Evolutionary conservation across 2,888 invertebrate species (phyloP), one percentile per base, ranked within the genome.

Genomic region (Geotrupes spiniger): DNA sequence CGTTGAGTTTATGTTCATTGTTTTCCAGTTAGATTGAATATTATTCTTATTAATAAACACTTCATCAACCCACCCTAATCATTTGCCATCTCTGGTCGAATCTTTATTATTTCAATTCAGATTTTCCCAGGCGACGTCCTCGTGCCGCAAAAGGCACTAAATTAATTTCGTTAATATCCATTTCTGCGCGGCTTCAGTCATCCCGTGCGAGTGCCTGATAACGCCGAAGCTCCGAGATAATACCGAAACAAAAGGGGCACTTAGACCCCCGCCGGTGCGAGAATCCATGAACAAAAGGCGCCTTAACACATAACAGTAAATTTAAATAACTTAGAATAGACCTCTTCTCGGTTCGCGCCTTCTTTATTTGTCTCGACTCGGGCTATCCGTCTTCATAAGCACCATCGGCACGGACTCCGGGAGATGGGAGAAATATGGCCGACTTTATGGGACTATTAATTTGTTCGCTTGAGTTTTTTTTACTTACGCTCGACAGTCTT

Each of bases 301-400:
- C 44, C 47, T 49, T 44, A 46, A 46, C 42, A 49, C 48, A 53
- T 51, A 53, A 53, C 51, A 56, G 49, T 56, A 56, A 56, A 56
- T 56, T 53, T 56, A 56, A 56, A 56, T 56, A 56, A 56, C 44
- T 53, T 49, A 51, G 40, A 53, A 49, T 53, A 41, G 51, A 49
- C 49, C 42, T 43, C 29, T 42, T 29, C 44, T 48, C 43, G 36
- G 51, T 15, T 14, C 49, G 45, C 46, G 41, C 41, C 47, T 43
- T 44, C 49, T 51, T 51, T 49, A 46, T 51, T 52, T 39, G 44
- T 37, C 47, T 39, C 46, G 53, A 56, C 49, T 56, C 53, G 51
- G 40, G 44, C 49, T 53, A 39, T 56, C 53, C 53, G 53, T 56
- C 55, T 56, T 56, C 53, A 56, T 56, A 56, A 53, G 46, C 36